Evolutionary conservation across 2,888 invertebrate genomes (phyloP), one percentile per base, ranked within the genome.

Genomic region (Dyspetes luteomarginatus): DNA sequence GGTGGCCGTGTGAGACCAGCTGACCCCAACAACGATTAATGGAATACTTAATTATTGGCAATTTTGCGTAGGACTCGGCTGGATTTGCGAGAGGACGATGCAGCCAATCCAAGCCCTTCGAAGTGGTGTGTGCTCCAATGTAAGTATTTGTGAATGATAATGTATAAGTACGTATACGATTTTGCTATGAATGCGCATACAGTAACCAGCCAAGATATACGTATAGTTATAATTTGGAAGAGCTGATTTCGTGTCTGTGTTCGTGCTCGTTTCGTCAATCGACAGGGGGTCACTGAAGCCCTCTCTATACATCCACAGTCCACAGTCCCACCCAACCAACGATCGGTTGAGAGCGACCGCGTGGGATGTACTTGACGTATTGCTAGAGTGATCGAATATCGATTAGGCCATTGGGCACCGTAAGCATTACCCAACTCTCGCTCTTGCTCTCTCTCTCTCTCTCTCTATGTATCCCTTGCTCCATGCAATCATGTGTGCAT

Each of bases 351-450:
- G 84, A 84, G 73, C 80, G 84, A 83, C 79, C 83, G 87, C 88
- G 85, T 78, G 86, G 89, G 89, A 88, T 90, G 90, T 88, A 89
- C 88, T 90, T 90, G 90, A 90, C 90, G 90, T 89, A 90, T 90
- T 87, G 88, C 87, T 86, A 87, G 87, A 89, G 88, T 88, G 89
- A 90, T 90, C 89, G 89, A 86, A 89, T 90, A 90, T 90, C 89
- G 89, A 90, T 90, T 90, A 90, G 87, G 84, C 85, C 82, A 84
- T 84, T 83, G 83, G 80, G 78, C 48, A 48, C 17, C 48, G 48
- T 48, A 15, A 17, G 17, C 17, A 48, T 48, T 12, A 7, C 24
- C 67, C 58, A 30, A n/a, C 30, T 50, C 64, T 52, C 12, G 15
- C 12, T 67, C 45, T 72, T 52, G 41, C 45, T 52, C 50, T 17